Evolutionary conservation across 2,797 vertebrate genomes (phyloP).

Genomic region (Halcyon smyrnensis): DNA sequence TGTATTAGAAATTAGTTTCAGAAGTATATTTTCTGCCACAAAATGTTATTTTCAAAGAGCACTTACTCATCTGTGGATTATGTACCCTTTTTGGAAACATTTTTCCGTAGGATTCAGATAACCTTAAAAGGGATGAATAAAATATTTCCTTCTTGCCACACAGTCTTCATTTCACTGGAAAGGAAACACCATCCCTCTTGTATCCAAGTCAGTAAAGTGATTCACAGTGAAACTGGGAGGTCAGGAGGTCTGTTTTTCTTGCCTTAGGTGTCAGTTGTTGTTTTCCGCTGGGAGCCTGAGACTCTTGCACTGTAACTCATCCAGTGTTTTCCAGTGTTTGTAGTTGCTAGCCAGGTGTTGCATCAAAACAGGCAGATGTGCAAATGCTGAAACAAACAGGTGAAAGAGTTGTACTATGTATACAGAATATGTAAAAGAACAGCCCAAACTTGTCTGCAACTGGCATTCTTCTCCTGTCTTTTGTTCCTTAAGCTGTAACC

Average conservation of each 20-base stretch:
- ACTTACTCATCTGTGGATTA: conserved; percentile 40
- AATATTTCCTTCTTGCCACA: conserved; percentile 33
- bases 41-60: conserved; percentile 58
- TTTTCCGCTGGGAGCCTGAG: conserved; percentile 86
- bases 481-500: neutral
- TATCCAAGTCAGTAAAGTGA: conserved; percentile 24
- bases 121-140: conserved; percentile 48
- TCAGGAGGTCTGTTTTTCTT: conserved; percentile 64
- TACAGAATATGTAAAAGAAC: neutral
- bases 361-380: conserved; percentile 92
- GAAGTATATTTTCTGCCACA: conserved; percentile 48
- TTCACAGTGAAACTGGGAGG: conserved; percentile 77
- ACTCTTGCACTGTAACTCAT: conserved; percentile 92
- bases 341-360: conserved; percentile 93
- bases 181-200: conserved; percentile 42
- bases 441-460: neutral
- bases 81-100: conserved; percentile 50
- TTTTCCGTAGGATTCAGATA: conserved; percentile 47
- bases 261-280: conserved; percentile 64
- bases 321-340: conserved; percentile 95
- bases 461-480: neutral
- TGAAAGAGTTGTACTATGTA: neutral
- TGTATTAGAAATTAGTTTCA: conserved; percentile 50
- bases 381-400: conserved; percentile 85
- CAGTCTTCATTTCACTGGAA: conserved; percentile 46